Base-by-base conservation (phyloP, 2,113 vertebrate genomes). In the Plecturocebus donacophilus region DNA sequence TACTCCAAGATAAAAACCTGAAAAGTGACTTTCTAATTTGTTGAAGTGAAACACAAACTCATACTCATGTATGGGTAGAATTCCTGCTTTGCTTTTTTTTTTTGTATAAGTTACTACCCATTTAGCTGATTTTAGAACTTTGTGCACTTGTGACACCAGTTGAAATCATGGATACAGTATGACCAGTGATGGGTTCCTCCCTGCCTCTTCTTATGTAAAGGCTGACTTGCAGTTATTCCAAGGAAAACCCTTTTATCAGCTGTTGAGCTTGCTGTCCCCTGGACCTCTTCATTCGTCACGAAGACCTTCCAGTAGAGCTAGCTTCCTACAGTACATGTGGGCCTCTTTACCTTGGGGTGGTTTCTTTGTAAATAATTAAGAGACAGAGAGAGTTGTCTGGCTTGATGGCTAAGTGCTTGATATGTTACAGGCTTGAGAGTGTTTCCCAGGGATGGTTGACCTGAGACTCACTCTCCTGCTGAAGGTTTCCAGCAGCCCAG, bases 1-100 rank as follows among this genome's bases (percentile, higher is more conserved):
- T 87, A 90, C 91, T 96, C 49, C 13, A 85, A 97, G 93, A 95
- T 68, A 92, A 90, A 96, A 97, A 52, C 91, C 92, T 98, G 95
- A 94, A 81, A 75, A 80, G 90, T 89, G 90, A 97, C 80, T 96
- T 97, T 95, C 73, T 89, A 54, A 84, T 96, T 91, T 94, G 87
- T 97, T 88, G 87, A 82, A 92, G 90, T 49, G 54, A 95, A 93
- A 42, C 77, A 94, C 73, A 56, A 40, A 64, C 52, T 88, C n/a
- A 45, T 86, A 42, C 83, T 75, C 47, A 27, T 11, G 6, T 87
- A 3, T 47, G 52, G 20, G 5, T 76, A 66, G 42, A 77, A 45
- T 71, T 96, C 77, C 38, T 92, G 45, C 66, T 87, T 96, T 38
- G 23, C 23, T 75, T 85, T 21, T 68, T 87, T 64, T 88, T 75